Evolutionary conservation across 1,140 invertebrate genomes (phyloP), one percentile per base, ranked within the genome.

Genomic region (Eufriesea mexicana): DNA sequence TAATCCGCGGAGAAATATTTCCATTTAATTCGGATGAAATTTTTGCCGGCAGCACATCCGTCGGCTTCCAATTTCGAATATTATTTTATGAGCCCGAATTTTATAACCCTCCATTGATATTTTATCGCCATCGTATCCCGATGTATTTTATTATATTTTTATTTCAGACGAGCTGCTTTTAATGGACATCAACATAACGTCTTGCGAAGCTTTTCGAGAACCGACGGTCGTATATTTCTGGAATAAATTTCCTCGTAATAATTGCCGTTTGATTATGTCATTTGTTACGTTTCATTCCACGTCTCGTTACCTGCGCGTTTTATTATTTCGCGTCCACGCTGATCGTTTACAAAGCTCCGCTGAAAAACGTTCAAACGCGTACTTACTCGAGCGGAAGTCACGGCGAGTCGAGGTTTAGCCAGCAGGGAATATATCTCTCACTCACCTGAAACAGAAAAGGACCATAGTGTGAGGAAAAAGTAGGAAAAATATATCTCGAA

Each of bases 401-500:
- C 20, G 2, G 8, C 49, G 8, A n/a, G 5, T 35, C 2, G 18
- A 72, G 20, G 12, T n/a, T 12, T 2, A 71, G 20, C 45, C 28
- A 5, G 9, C 5, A 8, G 5, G 5, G 23, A 20, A 55, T 18
- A 45, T 35, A 6, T 62, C 62, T 16, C 16, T 59, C 20, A 25
- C 79, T 76, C 62, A 81, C 79, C 79, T 81, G 79, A 28, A 81
- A 81, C 62, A 28, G 6, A 76, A 25, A 35, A 28, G 18, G 57
- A 18, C 28, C 2, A 7, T 8, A 6, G 16, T 5, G n/a, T 81
- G 55, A 81, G 12, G 12, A 42, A 5, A 47, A 35, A 28, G 47
- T 23, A 16, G 23, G 0, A 25, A 49, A 57, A 8, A 57, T n/a
- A 55, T 35, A 8, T 72, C 55, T 42, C 14, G 1, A 25, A 70